Percentiles rank a stretch among this genome's conserved stretches.
These are phyloP conservation scores for Chionis minor DNA, from an alignment of 2,113 vertebrate species.

Conservation along the genomic window DNA sequence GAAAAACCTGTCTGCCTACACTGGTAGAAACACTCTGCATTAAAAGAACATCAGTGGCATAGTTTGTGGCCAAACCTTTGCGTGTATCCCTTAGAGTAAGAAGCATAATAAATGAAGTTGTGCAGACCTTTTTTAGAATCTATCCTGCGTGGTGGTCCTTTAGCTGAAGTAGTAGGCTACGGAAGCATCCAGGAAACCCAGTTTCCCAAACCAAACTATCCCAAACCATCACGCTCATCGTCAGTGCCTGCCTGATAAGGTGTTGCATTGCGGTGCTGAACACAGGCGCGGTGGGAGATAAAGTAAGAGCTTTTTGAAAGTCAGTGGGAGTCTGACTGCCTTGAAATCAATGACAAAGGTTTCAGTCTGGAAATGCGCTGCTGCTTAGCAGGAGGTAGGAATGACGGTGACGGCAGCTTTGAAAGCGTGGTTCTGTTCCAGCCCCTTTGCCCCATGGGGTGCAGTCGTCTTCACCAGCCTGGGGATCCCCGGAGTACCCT, in stretches of 20 bases:
- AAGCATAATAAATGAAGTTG: neutral
- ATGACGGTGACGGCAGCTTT: neutral
- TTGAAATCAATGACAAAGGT: neutral
- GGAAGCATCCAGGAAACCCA: neutral
- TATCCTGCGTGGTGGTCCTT: neutral
- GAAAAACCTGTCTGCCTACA: neutral
- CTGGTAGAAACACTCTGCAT: neutral
- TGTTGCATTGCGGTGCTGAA: neutral
- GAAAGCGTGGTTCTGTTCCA: neutral
- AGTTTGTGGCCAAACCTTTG: neutral
- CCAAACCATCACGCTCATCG: neutral
- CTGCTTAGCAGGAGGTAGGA: neutral
- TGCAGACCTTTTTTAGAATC: neutral
- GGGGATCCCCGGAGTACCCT: neutral
- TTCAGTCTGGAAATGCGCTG: neutral
- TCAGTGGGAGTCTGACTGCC: neutral
- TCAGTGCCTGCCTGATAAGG: accelerated
- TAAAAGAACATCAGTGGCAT: neutral
- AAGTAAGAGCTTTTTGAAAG: neutral
- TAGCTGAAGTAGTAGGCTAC: neutral
- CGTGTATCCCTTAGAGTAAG: neutral
- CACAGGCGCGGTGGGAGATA: neutral
- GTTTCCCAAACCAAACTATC: neutral
- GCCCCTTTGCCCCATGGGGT: neutral
- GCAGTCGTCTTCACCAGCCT: neutral